These are phyloP conservation scores for Trachelipus rathkii DNA, from an alignment of 1,140 invertebrate genomes.

Conservation along the genomic window DNA sequence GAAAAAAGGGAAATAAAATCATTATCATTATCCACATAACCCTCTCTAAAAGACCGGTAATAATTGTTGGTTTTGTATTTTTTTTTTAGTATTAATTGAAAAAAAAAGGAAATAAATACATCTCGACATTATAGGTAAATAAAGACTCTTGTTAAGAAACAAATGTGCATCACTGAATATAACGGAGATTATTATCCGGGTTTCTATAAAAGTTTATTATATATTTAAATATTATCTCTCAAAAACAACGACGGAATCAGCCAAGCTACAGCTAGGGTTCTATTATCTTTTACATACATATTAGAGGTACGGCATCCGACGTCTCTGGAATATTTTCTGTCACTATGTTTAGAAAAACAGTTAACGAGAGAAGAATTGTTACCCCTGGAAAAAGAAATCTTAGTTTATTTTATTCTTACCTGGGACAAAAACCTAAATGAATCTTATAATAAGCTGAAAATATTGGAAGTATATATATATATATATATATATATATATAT, in stretches of 20 bases:
- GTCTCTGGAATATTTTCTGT: conserved; percentile 63
- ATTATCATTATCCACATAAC: too few relatives aligned
- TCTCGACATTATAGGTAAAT: too few relatives aligned
- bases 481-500: conserved; percentile 10
- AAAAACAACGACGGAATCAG: background rate
- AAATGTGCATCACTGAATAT: background rate
- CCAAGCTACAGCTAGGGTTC: background rate
- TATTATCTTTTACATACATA: conserved; percentile 64
- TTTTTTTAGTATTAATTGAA: too few relatives aligned
- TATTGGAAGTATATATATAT: background rate
- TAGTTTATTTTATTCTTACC: conserved; percentile 17
- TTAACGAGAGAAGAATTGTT: conserved; percentile 66
- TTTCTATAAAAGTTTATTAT: too few relatives aligned
- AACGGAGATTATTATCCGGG: background rate
- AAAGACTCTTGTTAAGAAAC: too few relatives aligned
- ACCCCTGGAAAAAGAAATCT: conserved; percentile 56
- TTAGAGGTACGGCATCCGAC: conserved; percentile 75
- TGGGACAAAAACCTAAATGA: too few relatives aligned
- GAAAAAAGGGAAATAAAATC: too few relatives aligned
- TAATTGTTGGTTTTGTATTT: too few relatives aligned
- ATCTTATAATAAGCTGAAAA: background rate
- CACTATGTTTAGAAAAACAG: conserved; percentile 67
- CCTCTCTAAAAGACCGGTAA: too few relatives aligned
- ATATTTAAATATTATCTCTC: too few relatives aligned
- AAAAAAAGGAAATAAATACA: too few relatives aligned